These are phyloP conservation scores for Epinotia demarniana DNA, from an alignment of 2,888 invertebrate genomes.

Conservation along the genomic window DNA sequence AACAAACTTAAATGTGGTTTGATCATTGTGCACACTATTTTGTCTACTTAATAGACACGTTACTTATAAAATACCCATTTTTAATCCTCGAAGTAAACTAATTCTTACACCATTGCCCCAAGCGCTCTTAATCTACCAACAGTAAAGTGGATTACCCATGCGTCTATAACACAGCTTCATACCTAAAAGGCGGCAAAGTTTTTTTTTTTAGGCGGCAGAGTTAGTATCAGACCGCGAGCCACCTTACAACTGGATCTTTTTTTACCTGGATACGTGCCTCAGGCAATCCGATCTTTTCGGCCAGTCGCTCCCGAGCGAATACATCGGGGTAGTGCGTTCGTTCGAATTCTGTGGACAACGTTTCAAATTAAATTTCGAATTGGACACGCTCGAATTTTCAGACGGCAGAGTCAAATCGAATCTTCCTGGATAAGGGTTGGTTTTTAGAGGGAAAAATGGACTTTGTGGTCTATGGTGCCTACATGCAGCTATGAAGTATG, in stretches of 20 bases:
- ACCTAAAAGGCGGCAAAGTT: slow-evolving; percentile 44
- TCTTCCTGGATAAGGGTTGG: slow-evolving; percentile 25
- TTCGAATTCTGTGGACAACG: slow-evolving; percentile 92
- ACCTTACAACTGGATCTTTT: slow-evolving; percentile 84
- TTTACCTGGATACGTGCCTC: slow-evolving; percentile 99
- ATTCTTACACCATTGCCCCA: slow-evolving; percentile 9
- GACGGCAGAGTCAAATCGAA: slow-evolving; percentile 41
- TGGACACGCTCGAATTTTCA: slow-evolving; percentile 47
- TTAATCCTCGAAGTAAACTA: not conserved
- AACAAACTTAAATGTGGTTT: too few relatives aligned
- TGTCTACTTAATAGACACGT: not conserved
- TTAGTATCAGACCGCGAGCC: slow-evolving; percentile 59
- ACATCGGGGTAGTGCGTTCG: slow-evolving; percentile 99
- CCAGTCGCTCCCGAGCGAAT: slow-evolving; percentile 97
- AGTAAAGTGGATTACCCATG: slow-evolving; percentile 19
- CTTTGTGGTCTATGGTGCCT: slow-evolving; percentile 7
- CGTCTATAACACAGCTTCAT: slow-evolving; percentile 18
- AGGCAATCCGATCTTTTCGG: slow-evolving; percentile 98
- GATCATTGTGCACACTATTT: not conserved
- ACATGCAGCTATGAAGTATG: not conserved
- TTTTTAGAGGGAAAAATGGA: slow-evolving; percentile 6
- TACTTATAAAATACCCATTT: not conserved
- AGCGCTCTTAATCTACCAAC: slow-evolving; percentile 3
- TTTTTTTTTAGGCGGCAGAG: slow-evolving; percentile 46
- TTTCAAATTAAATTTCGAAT: slow-evolving; percentile 49